Evolutionary conservation across 2,888 invertebrate genomes (phyloP), one percentile per base, ranked within the genome.

Genomic region (Plebejus melissa): DNA sequence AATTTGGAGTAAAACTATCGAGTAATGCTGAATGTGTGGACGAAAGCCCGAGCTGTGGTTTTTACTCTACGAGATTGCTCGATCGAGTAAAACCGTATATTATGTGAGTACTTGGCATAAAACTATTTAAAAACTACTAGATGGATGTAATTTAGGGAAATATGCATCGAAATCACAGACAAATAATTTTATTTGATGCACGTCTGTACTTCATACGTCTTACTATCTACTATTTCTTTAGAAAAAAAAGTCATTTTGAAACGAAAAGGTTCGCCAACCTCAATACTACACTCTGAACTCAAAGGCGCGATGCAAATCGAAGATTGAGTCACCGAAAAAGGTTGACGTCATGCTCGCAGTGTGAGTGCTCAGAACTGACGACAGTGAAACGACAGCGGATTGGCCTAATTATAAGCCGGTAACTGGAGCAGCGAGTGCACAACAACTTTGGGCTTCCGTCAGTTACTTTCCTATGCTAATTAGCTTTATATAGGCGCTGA

Each of bases 331-430:
- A 65, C 65, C 65, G 65, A 13, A 65, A 65, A 11, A 65, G 13
- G 65, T 32, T 65, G 65, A 36, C 65, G 65, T 65, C 32, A 65
- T 28, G 9, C 60, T 60, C 60, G 60, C 65, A 28, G 65, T 4
- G 65, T 65, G 13, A 16, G 1, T 16, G 32, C 16, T 65, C 65
- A 65, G 9, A 65, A 32, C 28, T 65, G 28, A 65, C 65, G 32
- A 32, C 65, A 65, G 32, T 65, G 5, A 65, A 65, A 36, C 32
- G 65, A 65, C 65, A 65, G 65, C 22, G 65, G 65, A 65, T 65
- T 65, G 65, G 32, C 65, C 65, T 65, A 65, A 65, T 65, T 65
- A 65, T 65, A 32, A 36, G 32, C 13, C 9, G 28, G 60, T 60
- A 65, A 65, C 65, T 65, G 32, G 65, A 65, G 65, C 65, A 65